A percentile compares a stretch with the other conserved stretches of the same genome.
Conservation (phyloP, 2,797 vertebrate genomes). For the Prunella strophiata region DNA sequence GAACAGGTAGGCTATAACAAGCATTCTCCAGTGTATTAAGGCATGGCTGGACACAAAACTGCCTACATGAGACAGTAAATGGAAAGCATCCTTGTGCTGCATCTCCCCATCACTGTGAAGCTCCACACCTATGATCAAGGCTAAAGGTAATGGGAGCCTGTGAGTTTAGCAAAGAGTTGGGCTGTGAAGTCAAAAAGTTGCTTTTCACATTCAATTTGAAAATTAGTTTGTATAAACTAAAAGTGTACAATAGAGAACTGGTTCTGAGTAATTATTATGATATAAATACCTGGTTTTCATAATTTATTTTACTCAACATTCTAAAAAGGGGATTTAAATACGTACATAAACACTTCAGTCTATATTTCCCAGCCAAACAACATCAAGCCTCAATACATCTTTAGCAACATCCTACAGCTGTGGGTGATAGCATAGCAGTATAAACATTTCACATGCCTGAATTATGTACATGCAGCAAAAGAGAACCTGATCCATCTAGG, state of each 20-base stretch:
- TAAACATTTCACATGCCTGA: background rate
- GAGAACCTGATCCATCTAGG: background rate
- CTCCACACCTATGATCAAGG: background rate
- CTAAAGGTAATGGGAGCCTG: background rate
- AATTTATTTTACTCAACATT: background rate
- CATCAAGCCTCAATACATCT: background rate
- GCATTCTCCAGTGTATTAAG: background rate
- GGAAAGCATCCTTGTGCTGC: background rate
- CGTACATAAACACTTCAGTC: rapidly evolving
- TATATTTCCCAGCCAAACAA: background rate
- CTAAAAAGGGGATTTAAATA: background rate
- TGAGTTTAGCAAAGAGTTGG: background rate
- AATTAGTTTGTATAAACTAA: background rate
- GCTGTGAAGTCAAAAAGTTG: background rate
- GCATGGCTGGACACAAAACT: background rate
- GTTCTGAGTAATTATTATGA: background rate
- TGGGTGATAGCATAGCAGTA: background rate
- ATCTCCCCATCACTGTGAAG: background rate
- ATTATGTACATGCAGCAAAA: background rate
- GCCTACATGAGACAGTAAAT: background rate
- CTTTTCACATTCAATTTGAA: background rate
- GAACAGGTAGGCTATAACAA: background rate
- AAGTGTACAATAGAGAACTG: background rate
- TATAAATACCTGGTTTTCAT: background rate
- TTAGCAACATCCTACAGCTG: background rate